Evolutionary conservation across 2,797 vertebrate genomes (phyloP), one percentile per base, ranked within the genome.

Genomic region (Varecia variegata): DNA sequence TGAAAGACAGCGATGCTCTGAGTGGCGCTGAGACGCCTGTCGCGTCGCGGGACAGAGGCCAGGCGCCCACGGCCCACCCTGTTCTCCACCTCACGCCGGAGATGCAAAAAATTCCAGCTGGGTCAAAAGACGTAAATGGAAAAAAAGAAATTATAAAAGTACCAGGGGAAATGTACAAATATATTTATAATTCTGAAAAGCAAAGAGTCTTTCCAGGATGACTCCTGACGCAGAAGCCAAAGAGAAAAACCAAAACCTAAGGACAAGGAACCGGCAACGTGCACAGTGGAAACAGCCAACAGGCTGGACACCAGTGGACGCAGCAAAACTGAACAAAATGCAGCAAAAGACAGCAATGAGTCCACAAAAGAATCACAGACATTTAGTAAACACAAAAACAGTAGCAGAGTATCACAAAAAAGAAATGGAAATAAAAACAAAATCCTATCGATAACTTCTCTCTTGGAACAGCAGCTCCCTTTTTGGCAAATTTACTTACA

Each of bases 151-250:
- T 20, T 23, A 32, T 21, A 60, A 56, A 90, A 58, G 25, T 80
- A 47, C 25, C 13, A 60, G 13, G 47, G 21, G 54, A 82, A 76
- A 87, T 30, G 14, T 43, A 56, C 27, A 18, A 12, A 8, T 35
- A 38, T 27, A 13, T 52, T 77, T 23, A 52, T 60, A 79, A 87
- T 32, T 77, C 18, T n/a, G 15, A 10, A 88, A 93, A 84, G 35
- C 21, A 68, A 90, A 87, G 21, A 38, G 45, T 47, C 30, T 71
- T 87, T 83, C 47, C 71, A 73, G 60, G 92, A 71, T 70, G 40
- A 70, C 30, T 70, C n/a, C 54, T 81, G 81, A 92, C n/a, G 23
- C 45, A 32, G 40, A 81, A 12, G 27, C 23, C 85, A 82, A 70
- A 76, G 45, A 40, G 14, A 27, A 67, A 21, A 67, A 30, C 23